Evolutionary conservation across 1,140 invertebrate genomes (phyloP).

Genomic region (Hyles vespertilio): DNA sequence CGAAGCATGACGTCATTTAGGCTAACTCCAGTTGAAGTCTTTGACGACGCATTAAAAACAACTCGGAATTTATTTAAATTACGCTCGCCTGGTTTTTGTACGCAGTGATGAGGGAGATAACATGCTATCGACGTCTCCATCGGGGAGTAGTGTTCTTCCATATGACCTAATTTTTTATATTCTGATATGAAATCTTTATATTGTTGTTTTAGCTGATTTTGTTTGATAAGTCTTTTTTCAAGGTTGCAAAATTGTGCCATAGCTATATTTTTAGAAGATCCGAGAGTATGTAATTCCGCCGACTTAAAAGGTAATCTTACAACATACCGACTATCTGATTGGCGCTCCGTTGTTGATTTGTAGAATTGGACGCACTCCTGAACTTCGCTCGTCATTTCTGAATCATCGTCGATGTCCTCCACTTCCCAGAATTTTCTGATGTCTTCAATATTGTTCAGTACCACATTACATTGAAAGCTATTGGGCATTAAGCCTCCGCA

Average conservation of each 20-base stretch:
- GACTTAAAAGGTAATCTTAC: constrained; percentile 17
- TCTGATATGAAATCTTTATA: constrained; percentile 17
- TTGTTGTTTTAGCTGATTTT: constrained; percentile 11
- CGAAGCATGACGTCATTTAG: constrained; percentile 49
- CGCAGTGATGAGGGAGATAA: constrained; percentile 19
- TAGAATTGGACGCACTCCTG: constrained; percentile 19
- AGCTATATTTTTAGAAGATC: constrained; percentile 16
- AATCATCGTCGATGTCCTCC: constrained; percentile 20
- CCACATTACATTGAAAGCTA: constrained; percentile 24
- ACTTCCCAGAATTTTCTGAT: constrained; percentile 5
- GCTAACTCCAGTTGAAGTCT: constrained; percentile 36
- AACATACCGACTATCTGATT: constrained; percentile 14
- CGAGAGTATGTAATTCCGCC: constrained; percentile 14
- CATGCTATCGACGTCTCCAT: constrained; percentile 3
- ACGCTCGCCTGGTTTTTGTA: constrained; percentile 6
- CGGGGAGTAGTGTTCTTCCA: background rate
- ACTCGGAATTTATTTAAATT: constrained; percentile 50
- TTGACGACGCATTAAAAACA: constrained; percentile 57
- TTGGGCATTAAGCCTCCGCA: constrained; percentile 21
- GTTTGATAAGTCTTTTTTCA: constrained; percentile 19
- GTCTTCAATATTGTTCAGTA: constrained; percentile 22
- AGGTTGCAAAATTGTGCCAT: constrained; percentile 26
- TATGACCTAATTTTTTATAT: constrained; percentile 7
- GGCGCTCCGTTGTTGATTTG: constrained; percentile 15
- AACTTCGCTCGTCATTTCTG: constrained; percentile 18